Base-by-base conservation (phyloP, 2,113 vertebrate species). In the Fulmarus glacialis region DNA sequence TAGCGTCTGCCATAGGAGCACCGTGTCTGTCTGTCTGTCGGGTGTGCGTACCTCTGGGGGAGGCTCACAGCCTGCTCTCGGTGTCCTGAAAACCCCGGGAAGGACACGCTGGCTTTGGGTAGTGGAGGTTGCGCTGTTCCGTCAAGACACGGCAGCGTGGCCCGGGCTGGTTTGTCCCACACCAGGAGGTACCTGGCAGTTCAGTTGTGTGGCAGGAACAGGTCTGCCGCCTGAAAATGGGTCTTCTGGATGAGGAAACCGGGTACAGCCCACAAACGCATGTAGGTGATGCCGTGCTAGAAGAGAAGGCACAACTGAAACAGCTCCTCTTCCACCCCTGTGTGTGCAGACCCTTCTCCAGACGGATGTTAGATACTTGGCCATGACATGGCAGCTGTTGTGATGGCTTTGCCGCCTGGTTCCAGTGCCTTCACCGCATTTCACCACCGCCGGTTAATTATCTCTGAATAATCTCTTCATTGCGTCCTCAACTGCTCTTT, bases 331-430 rank as follows among this genome's bases (percentile, higher is more conserved):
- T 38, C 43, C 11, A 1, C 32, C 8, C 23, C n/a, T 18, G 12
- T 24, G 20, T 11, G 0, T 7, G 8, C n/a, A 20, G 36, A 17
- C 27, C 32, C 40, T 22, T 43, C 9, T 19, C 42, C 29, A 15
- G 11, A 2, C 1, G 6, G 13, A 13, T 11, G 26, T 9, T 14
- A 4, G 43, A 4, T 48, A 3, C 16, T 42, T 36, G 47, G 34
- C 2, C 4, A 18, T 38, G 16, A 2, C 2, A 1, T 5, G 0
- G 13, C 34, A 4, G 21, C 63, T 43, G 6, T 20, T 29, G 70
- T 3, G 42, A 6, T 40, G 59, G 47, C 11, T n/a, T 36, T 56
- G 42, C 43, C 19, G 20, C 4, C 24, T 4, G 11, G 12, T 40
- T 79, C 43, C 21, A 11, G 4, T 23, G 21, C 40, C 40, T 19